Percentiles rank a stretch among this genome's conserved stretches.
These are phyloP conservation scores for Lepas anatifera DNA, from an alignment of 2,888 invertebrate genomes.

Conservation along the genomic window DNA sequence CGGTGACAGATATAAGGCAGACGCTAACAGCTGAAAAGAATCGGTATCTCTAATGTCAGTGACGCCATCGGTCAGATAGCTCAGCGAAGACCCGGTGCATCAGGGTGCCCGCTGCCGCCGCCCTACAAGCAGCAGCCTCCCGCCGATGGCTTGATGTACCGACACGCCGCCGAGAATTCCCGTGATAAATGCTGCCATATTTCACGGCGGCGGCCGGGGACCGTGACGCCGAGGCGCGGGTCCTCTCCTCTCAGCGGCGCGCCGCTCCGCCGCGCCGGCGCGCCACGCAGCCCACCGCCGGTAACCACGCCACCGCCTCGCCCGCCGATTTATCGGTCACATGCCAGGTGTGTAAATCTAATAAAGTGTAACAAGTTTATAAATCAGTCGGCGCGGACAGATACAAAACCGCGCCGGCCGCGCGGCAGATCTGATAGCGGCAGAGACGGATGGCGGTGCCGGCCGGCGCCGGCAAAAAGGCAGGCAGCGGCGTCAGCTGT, in stretches of 20 bases:
- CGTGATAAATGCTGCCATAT: background rate
- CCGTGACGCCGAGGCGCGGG: background rate
- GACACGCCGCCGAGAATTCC: background rate
- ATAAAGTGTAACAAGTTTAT: slow-evolving; percentile 12
- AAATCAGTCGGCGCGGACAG: slow-evolving; percentile 9
- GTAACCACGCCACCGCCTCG: background rate
- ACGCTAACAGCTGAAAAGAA: too few relatives aligned
- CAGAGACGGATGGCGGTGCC: background rate
- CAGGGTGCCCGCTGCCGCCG: background rate
- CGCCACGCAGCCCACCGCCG: too few relatives aligned
- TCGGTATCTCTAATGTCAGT: background rate
- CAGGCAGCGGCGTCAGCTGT: background rate
- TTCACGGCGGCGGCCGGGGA: background rate
- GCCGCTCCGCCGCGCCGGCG: background rate
- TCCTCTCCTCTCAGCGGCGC: background rate
- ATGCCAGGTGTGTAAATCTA: slow-evolving; percentile 4
- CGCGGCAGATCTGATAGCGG: background rate
- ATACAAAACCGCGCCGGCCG: slow-evolving; percentile 8
- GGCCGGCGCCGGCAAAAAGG: background rate
- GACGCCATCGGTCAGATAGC: too few relatives aligned
- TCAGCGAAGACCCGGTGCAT: too few relatives aligned
- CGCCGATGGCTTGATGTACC: background rate
- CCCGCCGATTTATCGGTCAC: background rate
- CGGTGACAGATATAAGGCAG: too few relatives aligned
- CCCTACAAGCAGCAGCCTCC: background rate